These are phyloP conservation scores for Deladenus siricidicola DNA, from an alignment of 2,888 invertebrate species.

Conservation along the genomic window DNA sequence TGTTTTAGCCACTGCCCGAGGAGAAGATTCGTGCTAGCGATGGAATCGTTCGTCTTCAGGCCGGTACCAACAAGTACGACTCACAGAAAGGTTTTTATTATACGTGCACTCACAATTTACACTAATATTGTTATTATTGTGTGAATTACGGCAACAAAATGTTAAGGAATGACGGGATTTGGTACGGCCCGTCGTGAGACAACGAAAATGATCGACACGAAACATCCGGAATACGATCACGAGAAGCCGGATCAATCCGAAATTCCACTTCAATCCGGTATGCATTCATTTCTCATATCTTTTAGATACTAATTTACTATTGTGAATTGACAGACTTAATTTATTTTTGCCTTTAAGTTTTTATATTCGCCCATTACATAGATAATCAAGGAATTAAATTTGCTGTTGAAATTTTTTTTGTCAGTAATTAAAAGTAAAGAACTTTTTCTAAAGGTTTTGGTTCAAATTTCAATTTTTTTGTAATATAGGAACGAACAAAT, in stretches of 20 bases:
- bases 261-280: slow-evolving; percentile 53
- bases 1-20: slow-evolving; percentile 52
- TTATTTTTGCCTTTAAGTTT: neutral
- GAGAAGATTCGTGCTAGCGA: slow-evolving; percentile 53
- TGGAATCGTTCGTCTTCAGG: slow-evolving; percentile 53
- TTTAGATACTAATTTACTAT: neutral
- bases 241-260: slow-evolving; percentile 52
- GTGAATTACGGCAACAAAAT: slow-evolving; percentile 4
- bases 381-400: too few species aligned
- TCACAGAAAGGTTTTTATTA: slow-evolving; percentile 54
- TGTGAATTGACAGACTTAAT: neutral
- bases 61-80: slow-evolving; percentile 50
- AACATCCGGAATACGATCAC: slow-evolving; percentile 53
- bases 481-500: slow-evolving; percentile 31
- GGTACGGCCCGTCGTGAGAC: slow-evolving; percentile 53
- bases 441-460: neutral
- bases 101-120: too few species aligned
- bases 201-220: slow-evolving; percentile 52
- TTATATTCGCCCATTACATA: neutral
- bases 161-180: slow-evolving; percentile 48
- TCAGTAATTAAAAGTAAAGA: neutral
- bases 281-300: neutral
- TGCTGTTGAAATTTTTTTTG: too few species aligned
- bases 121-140: neutral
- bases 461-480: neutral